Conservation (phyloP, 2,113 vertebrate species). For the Ailuropoda melanoleuca region DNA sequence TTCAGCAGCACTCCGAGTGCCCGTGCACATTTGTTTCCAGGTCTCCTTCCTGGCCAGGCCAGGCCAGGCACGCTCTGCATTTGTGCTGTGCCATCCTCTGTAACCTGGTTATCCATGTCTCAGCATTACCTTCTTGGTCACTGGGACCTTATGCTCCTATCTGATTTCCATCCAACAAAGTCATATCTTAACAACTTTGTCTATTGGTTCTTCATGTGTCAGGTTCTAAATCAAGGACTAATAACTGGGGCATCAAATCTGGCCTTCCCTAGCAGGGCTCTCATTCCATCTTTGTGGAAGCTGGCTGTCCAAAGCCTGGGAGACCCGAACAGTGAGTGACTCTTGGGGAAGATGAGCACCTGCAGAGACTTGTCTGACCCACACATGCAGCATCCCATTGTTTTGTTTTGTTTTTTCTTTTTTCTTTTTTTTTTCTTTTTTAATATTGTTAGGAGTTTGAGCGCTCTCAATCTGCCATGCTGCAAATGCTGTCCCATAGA, state of each 20-base stretch:
- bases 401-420: neutral
- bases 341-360: neutral
- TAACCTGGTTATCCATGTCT: neutral
- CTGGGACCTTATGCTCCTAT: neutral
- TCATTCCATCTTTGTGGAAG: neutral
- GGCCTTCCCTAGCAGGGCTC: neutral
- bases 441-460: neutral
- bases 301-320: neutral
- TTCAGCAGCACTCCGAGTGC: rapidly evolving
- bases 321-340: neutral
- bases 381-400: neutral
- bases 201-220: neutral
- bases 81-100: neutral
- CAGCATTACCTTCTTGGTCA: neutral
- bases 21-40: neutral
- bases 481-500: neutral
- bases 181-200: neutral
- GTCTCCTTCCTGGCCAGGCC: neutral
- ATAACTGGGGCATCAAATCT: neutral
- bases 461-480: neutral
- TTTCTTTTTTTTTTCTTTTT: neutral
- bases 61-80: rapidly evolving
- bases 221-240: neutral
- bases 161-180: neutral
- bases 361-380: neutral